Conservation (phyloP, 2,113 vertebrate species). For the Centrocercus urophasianus region DNA sequence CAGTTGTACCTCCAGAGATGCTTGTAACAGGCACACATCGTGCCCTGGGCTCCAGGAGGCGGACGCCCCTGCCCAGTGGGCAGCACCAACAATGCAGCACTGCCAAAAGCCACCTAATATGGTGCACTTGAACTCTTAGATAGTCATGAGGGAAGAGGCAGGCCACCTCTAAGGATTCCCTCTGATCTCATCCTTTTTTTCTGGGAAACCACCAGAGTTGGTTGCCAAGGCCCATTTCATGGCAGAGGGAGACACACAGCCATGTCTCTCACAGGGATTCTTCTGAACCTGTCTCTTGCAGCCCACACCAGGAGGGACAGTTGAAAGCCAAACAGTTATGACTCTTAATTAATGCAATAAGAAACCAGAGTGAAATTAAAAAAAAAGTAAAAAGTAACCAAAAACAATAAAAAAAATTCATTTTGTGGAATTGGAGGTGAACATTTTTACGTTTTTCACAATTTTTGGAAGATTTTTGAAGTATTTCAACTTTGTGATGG, state of each 20-base stretch:
- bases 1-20: not conserved
- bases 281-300: not conserved
- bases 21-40: too few relatives aligned
- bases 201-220: not conserved
- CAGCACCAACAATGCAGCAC: accelerated
- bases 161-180: not conserved
- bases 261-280: accelerated
- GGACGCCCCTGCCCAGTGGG: not conserved
- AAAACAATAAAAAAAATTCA: constrained; percentile 26
- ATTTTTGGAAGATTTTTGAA: constrained; percentile 42
- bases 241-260: not conserved
- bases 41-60: accelerated
- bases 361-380: not conserved
- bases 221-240: not conserved
- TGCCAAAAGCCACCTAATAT: accelerated
- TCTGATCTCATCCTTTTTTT: not conserved
- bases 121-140: accelerated
- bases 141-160: not conserved
- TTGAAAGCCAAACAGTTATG: not conserved
- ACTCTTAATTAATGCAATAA: not conserved
- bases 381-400: not conserved
- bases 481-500: not conserved
- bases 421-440: not conserved
- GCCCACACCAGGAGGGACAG: not conserved
- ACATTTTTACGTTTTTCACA: not conserved